phyloP scores from a whole-genome alignment of 2,113 vertebrate genomes.

The Brachypodius melanocephalos region DNA sequence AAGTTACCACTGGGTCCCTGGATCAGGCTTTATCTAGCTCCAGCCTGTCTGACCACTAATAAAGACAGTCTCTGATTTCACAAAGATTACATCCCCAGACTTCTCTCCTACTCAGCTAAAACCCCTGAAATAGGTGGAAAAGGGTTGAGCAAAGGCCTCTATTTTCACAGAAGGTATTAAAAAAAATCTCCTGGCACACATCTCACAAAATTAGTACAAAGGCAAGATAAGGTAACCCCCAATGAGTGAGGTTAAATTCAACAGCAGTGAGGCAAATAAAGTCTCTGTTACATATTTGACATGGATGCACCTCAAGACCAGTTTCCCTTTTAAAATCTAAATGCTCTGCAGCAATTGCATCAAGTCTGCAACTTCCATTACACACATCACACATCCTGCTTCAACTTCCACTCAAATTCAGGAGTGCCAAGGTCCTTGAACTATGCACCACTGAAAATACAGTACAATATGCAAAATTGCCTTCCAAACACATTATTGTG shows the following conservation, averaged over 20 bases:
- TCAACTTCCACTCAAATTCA: not conserved
- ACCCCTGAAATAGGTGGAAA: constrained; percentile 1
- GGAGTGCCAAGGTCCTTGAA: not conserved
- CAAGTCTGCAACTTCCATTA: not conserved
- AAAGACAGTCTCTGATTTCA: constrained; percentile 66
- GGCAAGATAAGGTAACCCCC: constrained; percentile 8
- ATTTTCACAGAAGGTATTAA: not conserved
- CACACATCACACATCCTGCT: not conserved
- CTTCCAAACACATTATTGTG: not conserved
- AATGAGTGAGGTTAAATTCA: not conserved
- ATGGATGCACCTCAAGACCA: not conserved
- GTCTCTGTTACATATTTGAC: not conserved
- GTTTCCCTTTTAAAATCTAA: not conserved
- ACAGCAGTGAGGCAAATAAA: not conserved
- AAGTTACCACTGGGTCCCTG: not conserved
- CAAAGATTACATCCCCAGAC: constrained; percentile 51
- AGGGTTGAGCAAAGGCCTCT: not conserved
- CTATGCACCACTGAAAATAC: not conserved
- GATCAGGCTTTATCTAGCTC: constrained; percentile 50
- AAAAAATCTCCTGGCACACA: not conserved
- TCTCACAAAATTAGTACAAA: not conserved
- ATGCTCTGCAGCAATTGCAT: not conserved
- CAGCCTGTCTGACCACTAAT: constrained; percentile 48
- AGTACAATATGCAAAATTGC: not conserved
- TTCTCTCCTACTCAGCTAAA: constrained; percentile 20